Base-by-base conservation (phyloP, 2,797 vertebrate species). In the Meriones psammophilus region DNA sequence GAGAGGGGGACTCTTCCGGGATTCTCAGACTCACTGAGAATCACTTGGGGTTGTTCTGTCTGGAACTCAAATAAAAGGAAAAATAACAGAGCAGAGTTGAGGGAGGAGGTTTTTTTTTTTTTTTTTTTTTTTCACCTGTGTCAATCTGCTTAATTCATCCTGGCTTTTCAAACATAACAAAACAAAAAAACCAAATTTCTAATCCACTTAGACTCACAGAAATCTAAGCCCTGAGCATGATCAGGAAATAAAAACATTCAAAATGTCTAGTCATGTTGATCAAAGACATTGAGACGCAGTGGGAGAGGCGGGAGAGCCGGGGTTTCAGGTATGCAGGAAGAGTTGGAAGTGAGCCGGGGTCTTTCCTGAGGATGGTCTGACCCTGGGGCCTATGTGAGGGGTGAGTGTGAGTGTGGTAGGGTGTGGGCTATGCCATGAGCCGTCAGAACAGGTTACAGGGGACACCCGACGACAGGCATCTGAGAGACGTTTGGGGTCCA, bases 11-110 rank as follows among this genome's bases (percentile, higher is more conserved):
- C 92, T 79, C 39, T 78, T 66, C 42, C 17, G n/a, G 62, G 36
- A 87, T 87, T 94, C 78, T 84, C 42, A 26, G 64, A 62, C 33
- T 84, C n/a, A n/a, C 10, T 79, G 58, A 94, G 71, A 77, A 87
- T 84, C 1, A 2, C n/a, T 92, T 92, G 62, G 79, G 50, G 78
- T 96, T 80, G 88, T 94, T 73, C 94, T 84, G 58, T 94, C 56
- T 93, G 88, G 81, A 36, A 54, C 88, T 71, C 68, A 66, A 92
- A 68, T 92, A 84, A 96, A 91, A 62, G 39, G 69, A 77, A 84
- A 94, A 96, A 54, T 79, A 92, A n/a, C n/a, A 54, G 73, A 88
- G 42, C 20, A 36, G 84, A 89, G 60, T 22, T 74, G 71, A 89
- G 22, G 68, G 88, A 89, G 77, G 64, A 92, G 39, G 71, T n/a